These are phyloP conservation scores for Tolypeutes matacus DNA, from an alignment of 2,797 vertebrate species.

Conservation along the genomic window DNA sequence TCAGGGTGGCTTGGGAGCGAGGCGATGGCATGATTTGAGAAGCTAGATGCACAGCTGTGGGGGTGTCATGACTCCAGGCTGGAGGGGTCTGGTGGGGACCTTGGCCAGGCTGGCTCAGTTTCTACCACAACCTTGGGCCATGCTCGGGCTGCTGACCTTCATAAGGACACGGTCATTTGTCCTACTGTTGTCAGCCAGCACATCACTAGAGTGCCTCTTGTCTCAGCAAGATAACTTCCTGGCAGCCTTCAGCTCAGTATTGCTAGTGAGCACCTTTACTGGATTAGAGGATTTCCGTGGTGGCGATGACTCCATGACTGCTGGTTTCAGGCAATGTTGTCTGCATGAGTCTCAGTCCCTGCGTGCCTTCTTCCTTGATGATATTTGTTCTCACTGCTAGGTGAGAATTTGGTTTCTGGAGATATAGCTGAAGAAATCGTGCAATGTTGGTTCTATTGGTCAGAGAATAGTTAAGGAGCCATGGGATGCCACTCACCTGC, in stretches of 20 bases:
- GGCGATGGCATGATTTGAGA: slow-evolving; percentile 18
- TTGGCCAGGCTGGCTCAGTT: background rate
- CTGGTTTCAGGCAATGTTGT: background rate
- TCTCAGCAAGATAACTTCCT: background rate
- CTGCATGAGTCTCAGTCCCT: fast-evolving
- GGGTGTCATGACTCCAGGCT: background rate
- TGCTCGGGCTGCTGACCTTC: background rate
- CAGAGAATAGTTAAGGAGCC: background rate
- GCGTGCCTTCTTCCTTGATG: fast-evolving
- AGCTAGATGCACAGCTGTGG: background rate
- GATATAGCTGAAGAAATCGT: background rate
- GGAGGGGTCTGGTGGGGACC: background rate
- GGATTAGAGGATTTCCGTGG: background rate
- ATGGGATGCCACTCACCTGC: background rate
- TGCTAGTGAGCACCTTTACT: background rate
- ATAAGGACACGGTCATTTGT: background rate
- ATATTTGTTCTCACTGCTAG: fast-evolving
- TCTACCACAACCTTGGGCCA: background rate
- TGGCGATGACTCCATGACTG: background rate
- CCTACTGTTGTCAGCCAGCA: background rate
- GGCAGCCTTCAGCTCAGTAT: background rate
- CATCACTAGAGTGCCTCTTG: background rate
- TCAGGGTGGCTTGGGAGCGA: background rate
- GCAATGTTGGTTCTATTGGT: background rate
- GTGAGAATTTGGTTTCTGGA: background rate